Percentiles rank a stretch among this genome's conserved stretches.
phyloP scores from a whole-genome alignment of 2,888 invertebrate genomes.

The Drosophila pegasa region DNA sequence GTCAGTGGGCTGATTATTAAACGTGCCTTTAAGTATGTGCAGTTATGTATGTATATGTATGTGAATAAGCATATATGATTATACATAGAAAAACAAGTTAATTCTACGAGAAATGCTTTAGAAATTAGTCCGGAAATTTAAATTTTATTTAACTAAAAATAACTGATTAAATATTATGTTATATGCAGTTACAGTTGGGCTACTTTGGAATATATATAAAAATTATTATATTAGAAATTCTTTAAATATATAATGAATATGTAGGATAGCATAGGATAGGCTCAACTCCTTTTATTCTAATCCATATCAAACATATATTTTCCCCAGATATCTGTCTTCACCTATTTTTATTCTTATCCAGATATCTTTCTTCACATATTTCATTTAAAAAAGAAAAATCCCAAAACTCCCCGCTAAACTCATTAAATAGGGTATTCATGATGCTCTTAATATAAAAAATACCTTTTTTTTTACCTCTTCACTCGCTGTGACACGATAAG shows the following conservation, averaged over 20 bases:
- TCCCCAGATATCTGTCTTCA: too few species aligned
- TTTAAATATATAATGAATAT: too few species aligned
- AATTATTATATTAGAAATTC: too few species aligned
- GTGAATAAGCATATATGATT: background rate
- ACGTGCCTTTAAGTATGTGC: slow-evolving; percentile 12
- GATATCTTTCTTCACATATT: background rate
- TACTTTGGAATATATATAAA: background rate
- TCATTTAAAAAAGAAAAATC: background rate
- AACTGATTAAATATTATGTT: background rate
- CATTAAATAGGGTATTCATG: background rate
- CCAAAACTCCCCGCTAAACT: background rate
- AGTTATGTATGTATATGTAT: background rate
- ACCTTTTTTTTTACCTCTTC: slow-evolving; percentile 7
- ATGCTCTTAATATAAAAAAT: background rate
- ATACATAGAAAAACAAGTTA: background rate
- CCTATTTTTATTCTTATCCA: background rate
- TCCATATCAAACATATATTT: too few species aligned
- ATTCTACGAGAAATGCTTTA: background rate
- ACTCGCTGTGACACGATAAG: slow-evolving; percentile 34
- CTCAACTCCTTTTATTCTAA: too few species aligned
- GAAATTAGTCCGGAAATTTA: background rate
- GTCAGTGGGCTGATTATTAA: slow-evolving; percentile 22
- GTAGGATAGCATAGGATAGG: too few species aligned
- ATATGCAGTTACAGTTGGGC: background rate
- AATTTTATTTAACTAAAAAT: background rate